Evolutionary conservation across 2,888 invertebrate species (phyloP), one percentile per base, ranked within the genome.

Genomic region (Philhelius pedissequus): DNA sequence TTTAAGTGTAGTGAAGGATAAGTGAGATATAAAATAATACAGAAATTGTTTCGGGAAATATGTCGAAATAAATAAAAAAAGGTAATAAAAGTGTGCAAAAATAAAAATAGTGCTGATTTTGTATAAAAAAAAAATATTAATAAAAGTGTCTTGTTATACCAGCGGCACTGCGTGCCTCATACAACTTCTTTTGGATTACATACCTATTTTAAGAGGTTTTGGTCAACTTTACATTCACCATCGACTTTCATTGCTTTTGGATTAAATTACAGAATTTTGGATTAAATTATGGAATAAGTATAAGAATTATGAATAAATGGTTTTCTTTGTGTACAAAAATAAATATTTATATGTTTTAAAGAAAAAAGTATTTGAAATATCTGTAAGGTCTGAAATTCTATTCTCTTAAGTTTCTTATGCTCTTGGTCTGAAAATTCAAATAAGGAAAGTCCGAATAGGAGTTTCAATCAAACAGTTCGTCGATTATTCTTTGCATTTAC

Each of bases 101-200:
- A 18, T 18, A 20, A 52, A 20, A 27, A n/a, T n/a, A 38, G 48
- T 52, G 6, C 13, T 56, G 20, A n/a, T 68, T 13, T 48, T 35
- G 20, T 54, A 18, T 4, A 27, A 27, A 43, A 69, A 11, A 7
- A 27, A 27, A 48, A 27, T 25, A 35, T 48, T 22, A 52, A 52
- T 43, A 50, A 52, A 43, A 32, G 64, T 64, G 22, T 25, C 8
- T 32, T 27, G 20, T 52, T 38, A 30, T 83, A 74, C 82, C 83
- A 79, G 74, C 83, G 83, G 83, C 70, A 64, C 43, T 79, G 64
- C 64, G 22, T 32, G 13, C 7, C 1, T 0, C 48, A 22, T 69
- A 78, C 56, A 69, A 69, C 68, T 62, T 75, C 56, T 50, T 74
- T 64, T 83, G 83, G 83, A 83, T 83, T 83, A 83, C 62, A 5